Percentiles rank a stretch among this genome's conserved stretches.
These are phyloP conservation scores for Nephrotoma flavescens DNA, from an alignment of 2,888 invertebrate genomes.

Conservation along the genomic window DNA sequence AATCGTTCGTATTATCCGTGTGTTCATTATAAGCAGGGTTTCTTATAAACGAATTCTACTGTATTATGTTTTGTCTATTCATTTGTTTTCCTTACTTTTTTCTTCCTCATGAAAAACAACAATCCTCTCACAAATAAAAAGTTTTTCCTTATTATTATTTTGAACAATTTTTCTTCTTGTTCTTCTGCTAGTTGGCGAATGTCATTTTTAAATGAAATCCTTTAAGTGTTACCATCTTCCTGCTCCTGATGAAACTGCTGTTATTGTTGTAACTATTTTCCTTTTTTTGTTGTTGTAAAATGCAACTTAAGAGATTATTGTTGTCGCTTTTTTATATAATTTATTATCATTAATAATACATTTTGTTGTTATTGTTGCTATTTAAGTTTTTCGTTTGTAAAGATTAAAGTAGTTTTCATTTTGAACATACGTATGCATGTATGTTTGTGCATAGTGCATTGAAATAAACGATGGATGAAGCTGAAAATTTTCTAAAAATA, in stretches of 20 bases:
- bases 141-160: neutral
- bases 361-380: neutral
- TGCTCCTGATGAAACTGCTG: neutral
- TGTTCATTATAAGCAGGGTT: no score
- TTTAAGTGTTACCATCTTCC: neutral
- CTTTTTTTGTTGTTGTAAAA: neutral
- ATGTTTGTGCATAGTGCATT: no score
- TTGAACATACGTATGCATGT: neutral
- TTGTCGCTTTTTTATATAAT: neutral
- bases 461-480: no score
- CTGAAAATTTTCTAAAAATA: no score
- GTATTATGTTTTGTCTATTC: neutral
- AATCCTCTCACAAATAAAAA: neutral
- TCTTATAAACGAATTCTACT: no score
- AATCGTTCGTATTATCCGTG: no score
- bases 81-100: neutral
- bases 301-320: neutral
- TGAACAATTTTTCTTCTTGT: neutral
- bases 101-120: neutral
- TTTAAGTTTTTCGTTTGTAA: neutral
- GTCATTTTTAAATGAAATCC: neutral
- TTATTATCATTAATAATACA: neutral
- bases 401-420: neutral
- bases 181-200: neutral
- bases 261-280: neutral